phyloP scores from a whole-genome alignment of 2,113 vertebrate genomes.

The Atlantisia rogersi region DNA sequence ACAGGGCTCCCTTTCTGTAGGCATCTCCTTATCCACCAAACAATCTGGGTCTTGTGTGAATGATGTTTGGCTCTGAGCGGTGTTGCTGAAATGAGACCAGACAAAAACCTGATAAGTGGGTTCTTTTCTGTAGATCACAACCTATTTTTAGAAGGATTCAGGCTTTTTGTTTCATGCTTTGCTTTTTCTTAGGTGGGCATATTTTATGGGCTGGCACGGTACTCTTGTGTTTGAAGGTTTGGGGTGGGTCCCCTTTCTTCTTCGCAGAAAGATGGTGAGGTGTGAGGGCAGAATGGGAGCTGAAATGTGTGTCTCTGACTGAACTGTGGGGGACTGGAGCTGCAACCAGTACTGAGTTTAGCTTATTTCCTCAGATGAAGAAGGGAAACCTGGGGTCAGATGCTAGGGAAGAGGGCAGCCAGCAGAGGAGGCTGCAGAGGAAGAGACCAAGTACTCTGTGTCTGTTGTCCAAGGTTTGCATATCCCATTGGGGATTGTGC shows the following conservation, averaged over 20 bases:
- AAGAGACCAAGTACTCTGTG: background rate
- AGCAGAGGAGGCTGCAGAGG: no score
- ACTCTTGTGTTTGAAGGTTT: background rate
- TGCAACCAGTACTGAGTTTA: background rate
- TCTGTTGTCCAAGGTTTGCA: background rate
- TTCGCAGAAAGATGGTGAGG: accelerated
- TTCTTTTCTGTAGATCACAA: background rate
- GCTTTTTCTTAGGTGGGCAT: background rate
- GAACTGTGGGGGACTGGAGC: background rate
- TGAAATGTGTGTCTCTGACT: background rate
- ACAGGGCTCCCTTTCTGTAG: background rate
- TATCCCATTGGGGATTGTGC: background rate
- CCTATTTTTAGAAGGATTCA: background rate
- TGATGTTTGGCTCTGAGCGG: background rate
- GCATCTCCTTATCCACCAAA: background rate
- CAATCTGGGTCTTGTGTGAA: background rate
- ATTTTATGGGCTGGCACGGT: background rate
- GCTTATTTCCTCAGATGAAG: background rate
- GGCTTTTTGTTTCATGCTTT: background rate
- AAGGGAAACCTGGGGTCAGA: background rate
- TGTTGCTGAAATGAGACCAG: background rate
- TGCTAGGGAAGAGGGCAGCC: background rate
- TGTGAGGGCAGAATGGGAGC: background rate
- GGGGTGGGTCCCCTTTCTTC: background rate
- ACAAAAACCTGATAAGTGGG: background rate